Evolutionary conservation across 2,888 invertebrate genomes (phyloP).

Genomic region (Diarsia mendica): DNA sequence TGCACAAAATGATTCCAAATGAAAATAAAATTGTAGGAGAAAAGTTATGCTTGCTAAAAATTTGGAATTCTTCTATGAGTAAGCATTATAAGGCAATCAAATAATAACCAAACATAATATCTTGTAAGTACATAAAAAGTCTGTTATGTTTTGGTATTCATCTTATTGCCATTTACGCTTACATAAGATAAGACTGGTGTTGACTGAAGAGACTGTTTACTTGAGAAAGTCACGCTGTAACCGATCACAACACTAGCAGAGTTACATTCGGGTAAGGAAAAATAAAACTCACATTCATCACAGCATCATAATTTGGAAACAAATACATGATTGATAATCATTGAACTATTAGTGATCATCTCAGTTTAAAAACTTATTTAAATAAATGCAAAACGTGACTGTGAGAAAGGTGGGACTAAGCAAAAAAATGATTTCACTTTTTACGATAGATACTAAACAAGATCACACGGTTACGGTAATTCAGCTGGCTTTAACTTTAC

Average conservation of each 20-base stretch:
- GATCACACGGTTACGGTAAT: slow-evolving; percentile 31
- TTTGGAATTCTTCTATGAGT: not conserved
- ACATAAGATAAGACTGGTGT: slow-evolving; percentile 40
- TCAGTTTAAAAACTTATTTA: not conserved
- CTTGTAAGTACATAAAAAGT: not conserved
- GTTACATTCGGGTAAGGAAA: slow-evolving; percentile 37
- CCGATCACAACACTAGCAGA: slow-evolving; percentile 43
- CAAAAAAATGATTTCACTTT: slow-evolving; percentile 63
- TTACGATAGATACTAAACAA: slow-evolving; percentile 62
- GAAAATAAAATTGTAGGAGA: not conserved
- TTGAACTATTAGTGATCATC: not conserved
- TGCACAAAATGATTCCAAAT: not conserved
- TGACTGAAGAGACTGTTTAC: slow-evolving; percentile 19
- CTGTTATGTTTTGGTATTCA: slow-evolving; percentile 20
- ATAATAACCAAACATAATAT: not conserved
- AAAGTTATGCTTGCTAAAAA: not conserved
- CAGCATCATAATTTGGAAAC: slow-evolving; percentile 53
- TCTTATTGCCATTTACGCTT: slow-evolving; percentile 32
- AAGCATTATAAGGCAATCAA: not conserved
- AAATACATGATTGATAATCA: slow-evolving; percentile 6
- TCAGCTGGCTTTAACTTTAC: slow-evolving; percentile 5
- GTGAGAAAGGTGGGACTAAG: slow-evolving; percentile 44
- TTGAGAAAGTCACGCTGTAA: slow-evolving; percentile 41
- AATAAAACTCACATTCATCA: slow-evolving; percentile 29
- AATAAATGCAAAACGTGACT: slow-evolving; percentile 42